Conservation (phyloP, 2,888 invertebrate genomes). For the Drosophila kuntzei region DNA sequence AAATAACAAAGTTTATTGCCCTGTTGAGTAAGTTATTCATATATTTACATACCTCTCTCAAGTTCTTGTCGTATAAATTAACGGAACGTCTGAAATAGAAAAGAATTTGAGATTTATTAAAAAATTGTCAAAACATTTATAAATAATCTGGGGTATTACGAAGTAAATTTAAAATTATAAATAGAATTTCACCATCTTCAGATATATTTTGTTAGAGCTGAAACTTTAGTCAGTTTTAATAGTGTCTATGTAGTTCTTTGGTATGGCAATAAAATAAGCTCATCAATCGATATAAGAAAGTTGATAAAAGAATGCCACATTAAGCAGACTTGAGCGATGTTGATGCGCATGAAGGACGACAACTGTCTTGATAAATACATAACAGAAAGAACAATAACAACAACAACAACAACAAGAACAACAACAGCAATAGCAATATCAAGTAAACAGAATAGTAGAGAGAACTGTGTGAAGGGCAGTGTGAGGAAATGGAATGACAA, state of each 20-base stretch:
- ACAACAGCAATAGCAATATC: not conserved
- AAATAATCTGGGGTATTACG: not conserved
- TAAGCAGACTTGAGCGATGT: conserved; percentile 66
- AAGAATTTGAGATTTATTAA: not conserved
- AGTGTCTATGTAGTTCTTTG: not conserved
- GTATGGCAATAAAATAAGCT: conserved; percentile 21
- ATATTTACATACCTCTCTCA: conserved; percentile 45
- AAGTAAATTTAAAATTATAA: not conserved
- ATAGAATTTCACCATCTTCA: not conserved
- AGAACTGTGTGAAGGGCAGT: conserved; percentile 4
- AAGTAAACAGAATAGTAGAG: conserved; percentile 4
- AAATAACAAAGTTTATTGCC: conserved; percentile 1
- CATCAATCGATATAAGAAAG: conserved; percentile 23
- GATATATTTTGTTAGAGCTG: not conserved
- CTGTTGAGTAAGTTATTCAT: not conserved
- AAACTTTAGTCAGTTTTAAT: not conserved
- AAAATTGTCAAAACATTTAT: conserved; percentile 12
- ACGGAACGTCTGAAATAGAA: conserved; percentile 45
- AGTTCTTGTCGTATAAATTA: not conserved
- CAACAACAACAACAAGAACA: not conserved
- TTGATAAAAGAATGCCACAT: conserved; percentile 48
- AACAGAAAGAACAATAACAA: conserved; percentile 26
- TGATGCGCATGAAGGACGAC: conserved; percentile 48
- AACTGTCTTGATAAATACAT: conserved; percentile 50
- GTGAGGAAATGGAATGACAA: conserved; percentile 53